Evolutionary conservation across 2,113 vertebrate species (phyloP), one percentile per base, ranked within the genome.

Genomic region (Maccullochella peelii): DNA sequence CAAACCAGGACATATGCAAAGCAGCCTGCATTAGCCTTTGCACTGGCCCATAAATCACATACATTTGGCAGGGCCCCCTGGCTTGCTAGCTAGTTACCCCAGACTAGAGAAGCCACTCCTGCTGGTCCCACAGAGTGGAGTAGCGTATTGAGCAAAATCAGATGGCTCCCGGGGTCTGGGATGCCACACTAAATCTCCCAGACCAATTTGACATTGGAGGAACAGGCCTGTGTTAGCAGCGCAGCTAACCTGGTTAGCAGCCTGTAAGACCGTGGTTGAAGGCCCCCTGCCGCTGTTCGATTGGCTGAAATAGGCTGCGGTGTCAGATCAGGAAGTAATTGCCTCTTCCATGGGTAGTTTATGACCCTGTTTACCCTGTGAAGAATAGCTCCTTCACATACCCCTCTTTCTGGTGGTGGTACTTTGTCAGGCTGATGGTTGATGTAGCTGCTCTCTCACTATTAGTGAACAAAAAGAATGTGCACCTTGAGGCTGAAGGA

Each of bases 1-100:
- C 81, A 94, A 96, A 94, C 92, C 94, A 93, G 95, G 96, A 96
- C 96, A 94, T 77, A 95, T 97, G 95, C 96, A 96, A 96, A 97
- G 90, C 94, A 93, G 93, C 92, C 93, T 90, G 86, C 95, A 95
- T 97, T 96, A 96, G 95, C 95, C 94, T 93, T 94, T 88, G 87
- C 88, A 89, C 88, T 90, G 89, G 93, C 89, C 94, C 94, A 97
- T 97, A 96, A 96, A 98, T 97, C 97, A 96, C 94, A 93, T 92
- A 88, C 27, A 40, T 62, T 81, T 80, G 84, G 83, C 83, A 68
- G 65, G 72, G 40, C 62, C 77, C 82, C 84, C 62, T 76, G 73
- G 82, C 40, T 73, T 36, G 79, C 54, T 50, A 30, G 72, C 73
- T 65, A 77, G 88, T 82, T 86, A 72, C 58, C 67, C 15, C 68